These are phyloP conservation scores for Germaria angustata DNA, from an alignment of 2,888 invertebrate species.

Conservation along the genomic window DNA sequence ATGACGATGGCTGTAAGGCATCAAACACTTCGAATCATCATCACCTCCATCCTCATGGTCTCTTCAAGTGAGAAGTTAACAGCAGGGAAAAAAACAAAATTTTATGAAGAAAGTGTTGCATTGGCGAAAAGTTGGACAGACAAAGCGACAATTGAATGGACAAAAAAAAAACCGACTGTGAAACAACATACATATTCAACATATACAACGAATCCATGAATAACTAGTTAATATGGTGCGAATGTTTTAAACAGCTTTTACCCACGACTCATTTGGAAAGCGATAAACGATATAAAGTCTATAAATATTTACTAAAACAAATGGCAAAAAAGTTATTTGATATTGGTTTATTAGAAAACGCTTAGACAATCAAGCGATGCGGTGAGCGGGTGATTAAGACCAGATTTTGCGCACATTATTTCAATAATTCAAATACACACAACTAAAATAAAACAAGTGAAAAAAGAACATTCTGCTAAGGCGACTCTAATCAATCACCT, in stretches of 20 bases:
- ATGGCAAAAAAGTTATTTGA: conserved; percentile 6
- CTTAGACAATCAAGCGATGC: not conserved
- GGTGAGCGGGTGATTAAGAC: conserved; percentile 44
- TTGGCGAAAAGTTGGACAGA: conserved; percentile 29
- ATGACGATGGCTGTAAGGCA: conserved; percentile 56
- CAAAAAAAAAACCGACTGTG: conserved; percentile 30
- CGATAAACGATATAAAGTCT: conserved; percentile 40
- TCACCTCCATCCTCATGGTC: conserved; percentile 10
- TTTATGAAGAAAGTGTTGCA: conserved; percentile 48
- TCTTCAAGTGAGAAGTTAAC: conserved; percentile 10
- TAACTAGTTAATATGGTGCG: conserved; percentile 52
- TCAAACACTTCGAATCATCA: conserved; percentile 44
- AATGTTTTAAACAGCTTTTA: conserved; percentile 63
- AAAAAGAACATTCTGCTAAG: not conserved
- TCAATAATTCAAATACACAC: not conserved
- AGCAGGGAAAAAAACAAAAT: not conserved
- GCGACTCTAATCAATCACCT: not conserved
- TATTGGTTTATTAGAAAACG: conserved; percentile 21
- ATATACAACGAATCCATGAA: not conserved
- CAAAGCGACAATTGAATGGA: conserved; percentile 20
- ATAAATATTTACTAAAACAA: conserved; percentile 36
- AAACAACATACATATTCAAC: conserved; percentile 17
- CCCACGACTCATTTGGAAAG: conserved; percentile 58
- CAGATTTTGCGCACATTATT: conserved; percentile 41
- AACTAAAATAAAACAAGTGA: not conserved